Conservation (phyloP, 2,797 vertebrate genomes). For the Anguilla anguilla region DNA sequence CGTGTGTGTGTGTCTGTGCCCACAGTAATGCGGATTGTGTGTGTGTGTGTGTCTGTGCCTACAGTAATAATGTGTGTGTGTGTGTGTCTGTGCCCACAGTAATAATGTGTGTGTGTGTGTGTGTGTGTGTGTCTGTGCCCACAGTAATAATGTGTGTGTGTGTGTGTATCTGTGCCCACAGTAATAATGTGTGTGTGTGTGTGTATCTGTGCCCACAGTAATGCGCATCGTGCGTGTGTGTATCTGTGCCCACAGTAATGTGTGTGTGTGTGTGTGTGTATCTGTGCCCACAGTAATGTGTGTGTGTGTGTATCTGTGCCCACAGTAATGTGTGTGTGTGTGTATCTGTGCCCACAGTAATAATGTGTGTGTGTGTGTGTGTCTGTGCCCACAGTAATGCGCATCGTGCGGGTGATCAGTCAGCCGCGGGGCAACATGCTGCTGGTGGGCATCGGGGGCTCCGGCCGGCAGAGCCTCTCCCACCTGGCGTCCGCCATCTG, state of each 20-base stretch:
- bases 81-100: background rate
- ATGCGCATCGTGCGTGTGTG: background rate
- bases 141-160: background rate
- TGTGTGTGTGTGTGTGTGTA: too few species aligned
- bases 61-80: constrained; percentile 5
- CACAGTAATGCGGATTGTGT: too few species aligned
- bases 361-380: background rate
- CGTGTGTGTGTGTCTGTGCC: constrained; percentile 5
- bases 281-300: background rate
- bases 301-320: constrained; percentile 24
- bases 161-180: constrained; percentile 16
- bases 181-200: constrained; percentile 25
- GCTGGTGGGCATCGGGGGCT: constrained; percentile 85
- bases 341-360: background rate
- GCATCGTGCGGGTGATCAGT: constrained; percentile 83
- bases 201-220: constrained; percentile 12
- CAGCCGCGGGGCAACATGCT: constrained; percentile 90
- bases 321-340: background rate
- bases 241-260: background rate
- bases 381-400: constrained; percentile 63
- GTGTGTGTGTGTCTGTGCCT: constrained; percentile 9
- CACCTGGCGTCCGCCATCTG: constrained; percentile 83
- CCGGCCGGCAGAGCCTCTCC: constrained; percentile 84
- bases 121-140: constrained; percentile 21
- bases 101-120: too few species aligned